A percentile compares a stretch with the other conserved stretches of the same genome.
Evolutionary conservation across 92 coral and sea anemone species (phyloP).

Genomic region (Epizoanthus rinbou): DNA sequence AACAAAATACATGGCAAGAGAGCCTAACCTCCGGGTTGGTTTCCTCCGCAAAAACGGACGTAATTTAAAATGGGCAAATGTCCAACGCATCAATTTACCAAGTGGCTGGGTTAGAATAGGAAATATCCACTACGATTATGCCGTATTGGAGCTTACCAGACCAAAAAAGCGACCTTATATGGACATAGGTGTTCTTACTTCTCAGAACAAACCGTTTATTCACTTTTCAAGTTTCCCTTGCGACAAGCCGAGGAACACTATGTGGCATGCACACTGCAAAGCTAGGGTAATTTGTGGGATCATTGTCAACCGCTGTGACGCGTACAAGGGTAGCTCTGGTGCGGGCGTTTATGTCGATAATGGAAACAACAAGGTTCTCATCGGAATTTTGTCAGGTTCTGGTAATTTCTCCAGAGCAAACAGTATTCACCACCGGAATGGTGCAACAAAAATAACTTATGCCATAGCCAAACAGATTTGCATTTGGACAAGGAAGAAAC

Average conservation of each 20-base stretch:
- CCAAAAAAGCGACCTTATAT: conserved; percentile 29
- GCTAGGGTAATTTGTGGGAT: conserved; percentile 45
- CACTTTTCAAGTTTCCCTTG: conserved; percentile 66
- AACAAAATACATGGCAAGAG: conserved; percentile 44
- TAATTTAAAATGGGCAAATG: conserved; percentile 51
- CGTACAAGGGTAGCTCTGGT: conserved; percentile 65
- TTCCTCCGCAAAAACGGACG: conserved; percentile 48
- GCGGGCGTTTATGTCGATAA: conserved; percentile 61
- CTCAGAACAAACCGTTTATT: conserved; percentile 16
- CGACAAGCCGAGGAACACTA: conserved; percentile 53
- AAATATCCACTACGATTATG: conserved; percentile 57
- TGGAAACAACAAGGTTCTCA: conserved; percentile 31
- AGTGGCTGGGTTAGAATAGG: conserved; percentile 54
- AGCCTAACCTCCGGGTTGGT: conserved; percentile 62
- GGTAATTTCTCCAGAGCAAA: conserved; percentile 47
- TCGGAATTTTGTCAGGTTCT: conserved; percentile 76
- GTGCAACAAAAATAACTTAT: conserved; percentile 69
- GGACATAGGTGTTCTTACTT: conserved; percentile 7
- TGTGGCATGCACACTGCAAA: conserved; percentile 66
- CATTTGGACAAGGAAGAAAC: conserved; percentile 52
- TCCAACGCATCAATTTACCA: conserved; percentile 57
- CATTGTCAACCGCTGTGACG: conserved; percentile 65
- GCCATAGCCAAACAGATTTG: conserved; percentile 70
- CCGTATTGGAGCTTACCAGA: conserved; percentile 54
- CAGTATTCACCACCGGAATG: conserved; percentile 51